These are phyloP conservation scores for Volucella inflata DNA, from an alignment of 2,888 invertebrate genomes.

Conservation along the genomic window DNA sequence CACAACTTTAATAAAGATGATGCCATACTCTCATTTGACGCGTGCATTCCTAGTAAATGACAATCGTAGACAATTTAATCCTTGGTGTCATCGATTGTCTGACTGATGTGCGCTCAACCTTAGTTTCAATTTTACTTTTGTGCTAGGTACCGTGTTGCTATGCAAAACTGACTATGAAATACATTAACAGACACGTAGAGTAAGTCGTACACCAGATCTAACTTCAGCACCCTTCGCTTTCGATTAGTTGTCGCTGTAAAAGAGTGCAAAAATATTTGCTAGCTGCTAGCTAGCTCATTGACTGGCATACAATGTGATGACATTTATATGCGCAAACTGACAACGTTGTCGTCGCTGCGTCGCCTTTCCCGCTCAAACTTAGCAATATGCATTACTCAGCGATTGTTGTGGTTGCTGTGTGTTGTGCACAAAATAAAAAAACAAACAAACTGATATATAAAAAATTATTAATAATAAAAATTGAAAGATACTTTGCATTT, in stretches of 20 bases:
- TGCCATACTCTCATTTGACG: conserved; percentile 40
- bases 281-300: conserved; percentile 8
- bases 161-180: conserved; percentile 25
- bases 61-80: conserved; percentile 62
- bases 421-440: conserved; percentile 4
- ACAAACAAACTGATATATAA: not conserved
- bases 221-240: conserved; percentile 65
- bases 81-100: conserved; percentile 59
- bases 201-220: conserved; percentile 15
- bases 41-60: conserved; percentile 68
- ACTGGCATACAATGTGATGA: conserved; percentile 63
- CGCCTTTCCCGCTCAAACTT: conserved; percentile 26
- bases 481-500: conserved; percentile 63
- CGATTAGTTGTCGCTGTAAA: conserved; percentile 62
- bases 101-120: not conserved
- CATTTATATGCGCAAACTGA: conserved; percentile 73
- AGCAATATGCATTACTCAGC: conserved; percentile 55
- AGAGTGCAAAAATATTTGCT: conserved; percentile 59
- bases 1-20: conserved; percentile 33
- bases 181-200: conserved; percentile 24
- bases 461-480: conserved; percentile 65
- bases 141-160: conserved; percentile 49
- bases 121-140: not conserved
- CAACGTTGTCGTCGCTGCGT: conserved; percentile 43
- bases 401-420: conserved; percentile 42